Evolutionary conservation across 2,888 invertebrate species (phyloP).

Genomic region (Monopis laevigella): DNA sequence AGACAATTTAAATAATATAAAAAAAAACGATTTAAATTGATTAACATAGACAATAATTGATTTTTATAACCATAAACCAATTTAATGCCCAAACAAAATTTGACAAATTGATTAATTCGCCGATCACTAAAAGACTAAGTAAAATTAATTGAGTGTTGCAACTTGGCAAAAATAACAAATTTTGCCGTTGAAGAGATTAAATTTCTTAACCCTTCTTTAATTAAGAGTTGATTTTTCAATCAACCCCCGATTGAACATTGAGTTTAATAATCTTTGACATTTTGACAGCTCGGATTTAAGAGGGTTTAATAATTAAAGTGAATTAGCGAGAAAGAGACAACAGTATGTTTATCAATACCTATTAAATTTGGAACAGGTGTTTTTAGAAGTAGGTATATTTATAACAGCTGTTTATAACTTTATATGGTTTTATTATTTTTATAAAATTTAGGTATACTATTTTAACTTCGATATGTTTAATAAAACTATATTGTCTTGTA

Average conservation of each 20-base stretch:
- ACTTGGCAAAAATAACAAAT: constrained; percentile 10
- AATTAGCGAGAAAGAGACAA: constrained; percentile 6
- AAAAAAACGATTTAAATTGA: too few species aligned
- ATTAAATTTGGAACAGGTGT: constrained; percentile 14
- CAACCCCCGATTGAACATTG: constrained; percentile 7
- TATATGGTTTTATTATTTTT: too few species aligned
- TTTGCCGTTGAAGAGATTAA: constrained; percentile 11
- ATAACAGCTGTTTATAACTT: too few species aligned
- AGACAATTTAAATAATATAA: too few species aligned
- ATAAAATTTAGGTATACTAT: too few species aligned
- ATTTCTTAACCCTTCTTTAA: constrained; percentile 14
- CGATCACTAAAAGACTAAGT: constrained; percentile 6
- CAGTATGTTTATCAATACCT: constrained; percentile 11
- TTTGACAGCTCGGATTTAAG: constrained; percentile 30
- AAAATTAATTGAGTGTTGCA: constrained; percentile 6
- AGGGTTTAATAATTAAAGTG: neutral
- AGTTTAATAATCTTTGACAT: constrained; percentile 28
- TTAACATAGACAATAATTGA: too few species aligned
- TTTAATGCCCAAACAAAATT: too few species aligned
- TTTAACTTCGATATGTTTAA: too few species aligned
- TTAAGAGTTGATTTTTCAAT: constrained; percentile 13
- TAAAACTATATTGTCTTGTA: too few species aligned
- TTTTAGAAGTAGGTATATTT: constrained; percentile 12
- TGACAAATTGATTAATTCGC: too few species aligned
- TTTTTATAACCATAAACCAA: too few species aligned